Evolutionary conservation across 2,888 invertebrate species (phyloP), one percentile per base, ranked within the genome.

Genomic region (Chrysodeixis includens): DNA sequence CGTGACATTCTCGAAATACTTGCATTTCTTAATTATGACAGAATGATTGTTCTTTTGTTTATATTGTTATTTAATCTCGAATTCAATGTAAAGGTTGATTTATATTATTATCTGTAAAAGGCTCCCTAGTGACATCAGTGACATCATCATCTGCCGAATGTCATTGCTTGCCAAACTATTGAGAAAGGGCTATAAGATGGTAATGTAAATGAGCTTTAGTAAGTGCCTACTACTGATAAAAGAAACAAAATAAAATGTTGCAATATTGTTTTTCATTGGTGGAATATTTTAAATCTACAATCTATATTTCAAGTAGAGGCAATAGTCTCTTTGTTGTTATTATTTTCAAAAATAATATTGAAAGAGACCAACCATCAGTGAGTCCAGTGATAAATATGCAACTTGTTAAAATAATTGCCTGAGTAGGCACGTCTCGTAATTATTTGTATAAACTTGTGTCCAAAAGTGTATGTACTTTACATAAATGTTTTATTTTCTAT

Each of bases 401-500:
- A 26, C 26, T 26, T 26, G 12, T 46, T 8, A 18, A 9, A 46
- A 18, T 40, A 7, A 6, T 8, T 44, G 14, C 3, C 18, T 49
- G 10, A 20, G 46, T 49, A 49, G 46, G 46, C 46, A 49, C 9
- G 9, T 20, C 18, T 49, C 9, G 46, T 49, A 10, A 20, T 49
- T 49, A 9, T 7, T 44, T 55, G 46, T 20, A 49, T 49, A 22
- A 61, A 35, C 49, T 32, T 0, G 20, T 16, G n/a, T 30, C 61
- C 49, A 16, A 26, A 64, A 49, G 40, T 72, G 22, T 66, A 59
- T 66, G 60, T 62, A 65, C 52, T 75, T 68, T 68, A 74, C 62
- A 73, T 69, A 75, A 65, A 75, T 57, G 51, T 68, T 74, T 68
- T 77, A 63, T 73, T 75, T 78, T 63, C 54, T 56, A 72, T 26